Conservation (phyloP, 2,888 invertebrate species). For the Rotaria sp. region DNA sequence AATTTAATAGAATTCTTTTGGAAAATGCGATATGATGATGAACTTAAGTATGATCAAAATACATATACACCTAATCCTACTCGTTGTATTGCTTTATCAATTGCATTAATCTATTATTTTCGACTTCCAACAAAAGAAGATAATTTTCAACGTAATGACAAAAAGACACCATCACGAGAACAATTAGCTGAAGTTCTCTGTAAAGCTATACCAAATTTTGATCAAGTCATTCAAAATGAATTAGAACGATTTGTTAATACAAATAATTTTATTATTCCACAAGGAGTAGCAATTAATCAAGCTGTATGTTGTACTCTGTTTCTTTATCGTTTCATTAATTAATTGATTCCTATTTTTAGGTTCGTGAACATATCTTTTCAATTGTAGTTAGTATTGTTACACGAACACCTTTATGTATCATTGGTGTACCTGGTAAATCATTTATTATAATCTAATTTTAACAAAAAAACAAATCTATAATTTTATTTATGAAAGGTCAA, state of each 20-base stretch:
- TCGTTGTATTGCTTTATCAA: background rate
- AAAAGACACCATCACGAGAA: background rate
- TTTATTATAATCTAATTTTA: background rate
- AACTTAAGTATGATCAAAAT: background rate
- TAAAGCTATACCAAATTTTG: background rate
- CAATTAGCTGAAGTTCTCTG: background rate
- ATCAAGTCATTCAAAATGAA: background rate
- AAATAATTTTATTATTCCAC: background rate
- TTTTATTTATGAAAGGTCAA: background rate
- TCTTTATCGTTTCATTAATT: background rate
- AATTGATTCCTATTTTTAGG: background rate
- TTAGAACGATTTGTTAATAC: background rate
- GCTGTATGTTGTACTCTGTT: background rate
- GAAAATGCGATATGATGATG: background rate
- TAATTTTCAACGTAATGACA: background rate
- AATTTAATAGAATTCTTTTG: background rate
- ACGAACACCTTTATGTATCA: background rate
- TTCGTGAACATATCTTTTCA: background rate
- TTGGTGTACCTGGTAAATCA: background rate
- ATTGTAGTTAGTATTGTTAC: conserved; percentile 5
- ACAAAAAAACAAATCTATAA: too few species aligned
- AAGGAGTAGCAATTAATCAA: background rate
- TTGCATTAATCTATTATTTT: conserved; percentile 24
- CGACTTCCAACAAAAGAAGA: background rate
- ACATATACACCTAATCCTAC: background rate